Evolutionary conservation across 1,140 invertebrate genomes (phyloP).

Genomic region (Achatina immaculata): DNA sequence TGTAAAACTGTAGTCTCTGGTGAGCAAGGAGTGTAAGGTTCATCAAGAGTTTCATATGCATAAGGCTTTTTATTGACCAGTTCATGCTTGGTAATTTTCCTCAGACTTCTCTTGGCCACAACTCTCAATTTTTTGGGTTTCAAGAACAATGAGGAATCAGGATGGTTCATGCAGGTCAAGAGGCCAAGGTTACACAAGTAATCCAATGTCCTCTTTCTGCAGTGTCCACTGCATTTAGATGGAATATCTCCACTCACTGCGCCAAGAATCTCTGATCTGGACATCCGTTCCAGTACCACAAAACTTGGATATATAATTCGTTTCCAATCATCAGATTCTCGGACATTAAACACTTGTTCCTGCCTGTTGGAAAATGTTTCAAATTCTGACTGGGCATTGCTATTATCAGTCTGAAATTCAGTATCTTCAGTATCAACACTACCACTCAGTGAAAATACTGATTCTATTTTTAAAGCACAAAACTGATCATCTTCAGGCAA

Average conservation of each 20-base stretch:
- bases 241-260: neutral
- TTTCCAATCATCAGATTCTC: slow-evolving; percentile 18
- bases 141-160: neutral
- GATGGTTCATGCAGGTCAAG: slow-evolving; percentile 4
- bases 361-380: neutral
- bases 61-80: neutral
- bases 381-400: neutral
- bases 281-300: slow-evolving; percentile 28
- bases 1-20: neutral
- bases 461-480: slow-evolving; percentile 21
- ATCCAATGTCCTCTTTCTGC: slow-evolving; percentile 24
- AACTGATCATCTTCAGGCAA: neutral
- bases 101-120: neutral
- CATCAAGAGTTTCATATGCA: neutral
- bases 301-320: neutral
- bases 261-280: neutral
- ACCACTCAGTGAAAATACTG: slow-evolving; percentile 4
- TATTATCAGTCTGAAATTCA: neutral
- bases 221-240: slow-evolving; percentile 30
- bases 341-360: neutral
- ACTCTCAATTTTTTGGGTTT: neutral
- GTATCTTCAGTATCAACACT: neutral
- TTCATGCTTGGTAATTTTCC: neutral
- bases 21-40: neutral
- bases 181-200: slow-evolving; percentile 19